Base-by-base conservation (phyloP, 2,888 invertebrate species). In the Drosophila infuscata region DNA sequence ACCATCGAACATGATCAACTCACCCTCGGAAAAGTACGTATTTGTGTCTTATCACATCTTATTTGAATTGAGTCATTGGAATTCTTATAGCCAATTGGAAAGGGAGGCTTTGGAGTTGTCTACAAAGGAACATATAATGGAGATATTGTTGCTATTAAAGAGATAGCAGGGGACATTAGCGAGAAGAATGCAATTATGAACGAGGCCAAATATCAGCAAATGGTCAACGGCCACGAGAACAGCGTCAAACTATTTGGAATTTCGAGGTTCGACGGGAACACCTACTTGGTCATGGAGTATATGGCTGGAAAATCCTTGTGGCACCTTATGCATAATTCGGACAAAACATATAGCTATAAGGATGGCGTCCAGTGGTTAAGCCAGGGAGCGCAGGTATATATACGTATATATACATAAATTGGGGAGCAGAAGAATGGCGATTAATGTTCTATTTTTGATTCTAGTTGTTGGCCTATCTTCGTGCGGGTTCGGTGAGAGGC, bases 141-240 rank as follows among this genome's bases (percentile, higher is more conserved):
- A 12, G 0, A 12, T 3, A 12, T 6, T 7, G 43, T 43, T 3
- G 43, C 20, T 46, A 46, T 46, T 46, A 46, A 46, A 46, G 0
- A 7, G 7, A 0, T 46, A 46, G 0, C 0, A 0, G 12, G 7
- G 3, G 0, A 12, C 2, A 20, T 7, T 46, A 0, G 0, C 46
- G 1, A 12, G 20, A 1, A 43, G 1, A 1, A 11, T 3, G 0
- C 0, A 2, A 43, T 43, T 43, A 1, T 1, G 43, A 46, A 46
- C 3, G 43, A 43, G 20, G 20, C 20, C 1, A 7, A 0, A 1
- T 43, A 12, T 3, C 20, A 12, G 12, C 3, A 3, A 43, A 6
- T 43, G 20, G 7, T 43, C 12, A 46, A 0, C 3, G 7, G 7
- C 0, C 43, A 46, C 7, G 12, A 12, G 6, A 46, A 46, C 20